Percentiles rank a stretch among this genome's conserved stretches.
Evolutionary conservation across 1,140 invertebrate genomes (phyloP).

Genomic region (Nasonia giraulti): DNA sequence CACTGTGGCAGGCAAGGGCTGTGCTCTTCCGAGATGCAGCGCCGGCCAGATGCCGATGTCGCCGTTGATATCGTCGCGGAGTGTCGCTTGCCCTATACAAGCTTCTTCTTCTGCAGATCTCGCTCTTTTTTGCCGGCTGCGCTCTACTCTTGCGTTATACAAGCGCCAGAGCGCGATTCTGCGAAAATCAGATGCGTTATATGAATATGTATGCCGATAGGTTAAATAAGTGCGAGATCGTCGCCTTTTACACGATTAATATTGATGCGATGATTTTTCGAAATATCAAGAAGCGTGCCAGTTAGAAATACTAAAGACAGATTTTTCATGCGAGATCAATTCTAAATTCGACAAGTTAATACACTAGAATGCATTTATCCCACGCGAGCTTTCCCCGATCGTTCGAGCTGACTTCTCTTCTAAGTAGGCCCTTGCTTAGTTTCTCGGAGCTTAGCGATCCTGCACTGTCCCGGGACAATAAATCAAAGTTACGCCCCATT

Average conservation of each 20-base stretch:
- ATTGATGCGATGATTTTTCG: too few species aligned
- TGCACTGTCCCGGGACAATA: slow-evolving; percentile 59
- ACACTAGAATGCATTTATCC: too few species aligned
- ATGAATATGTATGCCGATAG: too few species aligned
- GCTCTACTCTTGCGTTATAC: too few species aligned
- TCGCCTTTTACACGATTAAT: too few species aligned
- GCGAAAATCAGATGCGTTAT: background rate
- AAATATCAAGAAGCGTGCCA: too few species aligned
- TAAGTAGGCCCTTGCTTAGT: slow-evolving; percentile 29
- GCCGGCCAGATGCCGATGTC: slow-evolving; percentile 32
- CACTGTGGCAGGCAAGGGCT: slow-evolving; percentile 1
- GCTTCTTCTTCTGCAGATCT: background rate
- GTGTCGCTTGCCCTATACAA: background rate
- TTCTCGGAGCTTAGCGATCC: slow-evolving; percentile 11
- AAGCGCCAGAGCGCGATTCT: background rate
- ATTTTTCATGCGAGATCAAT: too few species aligned
- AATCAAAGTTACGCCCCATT: slow-evolving; percentile 63
- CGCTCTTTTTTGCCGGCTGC: slow-evolving; percentile 12
- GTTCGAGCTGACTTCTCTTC: background rate
- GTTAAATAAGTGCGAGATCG: too few species aligned
- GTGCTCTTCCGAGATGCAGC: slow-evolving; percentile 23
- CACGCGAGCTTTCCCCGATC: too few species aligned
- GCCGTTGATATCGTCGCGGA: slow-evolving; percentile 14
- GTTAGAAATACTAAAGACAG: too few species aligned
- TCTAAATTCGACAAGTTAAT: too few species aligned